Conservation (phyloP, 2,888 invertebrate genomes). For the Perdita meconis region DNA sequence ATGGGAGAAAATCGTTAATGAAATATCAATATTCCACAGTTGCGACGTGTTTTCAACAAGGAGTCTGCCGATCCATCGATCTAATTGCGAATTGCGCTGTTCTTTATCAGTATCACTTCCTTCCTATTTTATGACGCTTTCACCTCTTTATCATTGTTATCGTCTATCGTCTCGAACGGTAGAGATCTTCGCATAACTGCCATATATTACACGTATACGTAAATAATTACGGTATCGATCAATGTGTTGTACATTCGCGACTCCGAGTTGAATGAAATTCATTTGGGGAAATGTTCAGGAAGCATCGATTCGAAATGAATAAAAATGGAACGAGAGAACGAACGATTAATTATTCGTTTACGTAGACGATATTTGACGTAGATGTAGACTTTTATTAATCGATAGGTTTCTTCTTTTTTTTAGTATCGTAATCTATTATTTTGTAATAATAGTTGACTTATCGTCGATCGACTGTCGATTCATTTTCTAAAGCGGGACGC, state of each 20-base stretch:
- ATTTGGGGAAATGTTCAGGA: background rate
- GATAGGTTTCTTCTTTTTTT: background rate
- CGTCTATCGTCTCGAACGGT: background rate
- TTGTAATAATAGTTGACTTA: background rate
- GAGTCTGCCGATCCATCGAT: background rate
- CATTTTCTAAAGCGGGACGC: background rate
- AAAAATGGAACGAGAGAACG: background rate
- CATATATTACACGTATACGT: slow-evolving; percentile 9
- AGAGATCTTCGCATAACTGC: slow-evolving; percentile 18
- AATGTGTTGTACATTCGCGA: background rate
- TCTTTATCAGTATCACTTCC: background rate
- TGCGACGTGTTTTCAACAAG: background rate
- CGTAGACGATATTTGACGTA: background rate
- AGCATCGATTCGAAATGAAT: background rate
- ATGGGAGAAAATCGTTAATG: no score
- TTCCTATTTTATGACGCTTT: background rate
- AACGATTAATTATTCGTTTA: slow-evolving; percentile 1
- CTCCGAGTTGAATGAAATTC: background rate
- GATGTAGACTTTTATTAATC: slow-evolving; percentile 14
- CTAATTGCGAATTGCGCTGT: background rate
- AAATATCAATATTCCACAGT: background rate
- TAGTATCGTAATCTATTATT: background rate
- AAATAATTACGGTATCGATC: slow-evolving; percentile 6
- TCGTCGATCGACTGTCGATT: background rate
- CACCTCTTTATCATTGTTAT: background rate